Evolutionary conservation across 2,113 vertebrate species (phyloP).

Genomic region (Mormoops blainvillei): DNA sequence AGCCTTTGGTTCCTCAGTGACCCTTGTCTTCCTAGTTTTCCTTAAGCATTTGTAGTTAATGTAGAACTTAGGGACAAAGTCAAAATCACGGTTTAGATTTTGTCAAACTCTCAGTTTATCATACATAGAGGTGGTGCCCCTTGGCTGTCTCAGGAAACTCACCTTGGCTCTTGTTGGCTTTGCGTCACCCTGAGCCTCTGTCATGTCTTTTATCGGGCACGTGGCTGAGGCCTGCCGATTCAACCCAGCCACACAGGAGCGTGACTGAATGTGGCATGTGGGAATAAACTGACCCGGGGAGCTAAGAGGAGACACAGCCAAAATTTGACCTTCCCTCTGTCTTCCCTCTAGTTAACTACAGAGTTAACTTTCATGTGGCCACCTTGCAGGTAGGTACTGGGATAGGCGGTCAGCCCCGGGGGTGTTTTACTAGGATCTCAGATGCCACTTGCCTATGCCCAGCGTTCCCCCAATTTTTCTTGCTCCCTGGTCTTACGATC

Average conservation of each 20-base stretch:
- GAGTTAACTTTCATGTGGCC: not conserved
- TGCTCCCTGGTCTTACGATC: not conserved
- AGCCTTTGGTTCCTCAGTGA: not conserved
- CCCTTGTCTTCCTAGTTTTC: not conserved
- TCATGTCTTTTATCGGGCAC: not conserved
- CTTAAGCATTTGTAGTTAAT: not conserved
- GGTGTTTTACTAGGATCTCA: not conserved
- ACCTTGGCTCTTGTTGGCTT: not conserved
- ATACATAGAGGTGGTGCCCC: not conserved
- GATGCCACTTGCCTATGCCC: not conserved
- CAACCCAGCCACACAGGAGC: not conserved
- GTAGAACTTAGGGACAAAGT: not conserved
- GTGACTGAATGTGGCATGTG: not conserved
- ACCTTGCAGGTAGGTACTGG: not conserved
- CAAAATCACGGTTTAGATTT: too few species aligned
- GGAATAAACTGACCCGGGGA: not conserved
- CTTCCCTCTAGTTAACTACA: rapidly evolving
- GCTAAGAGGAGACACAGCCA: not conserved
- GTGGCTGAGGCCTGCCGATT: not conserved
- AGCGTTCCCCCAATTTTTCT: not conserved
- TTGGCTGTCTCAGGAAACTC: not conserved
- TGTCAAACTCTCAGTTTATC: not conserved
- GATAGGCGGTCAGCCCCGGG: too few species aligned
- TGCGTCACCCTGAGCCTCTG: not conserved
- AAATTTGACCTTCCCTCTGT: not conserved